These are phyloP conservation scores for Formicarius rufipectus DNA, from an alignment of 2,113 vertebrate genomes.

Conservation along the genomic window DNA sequence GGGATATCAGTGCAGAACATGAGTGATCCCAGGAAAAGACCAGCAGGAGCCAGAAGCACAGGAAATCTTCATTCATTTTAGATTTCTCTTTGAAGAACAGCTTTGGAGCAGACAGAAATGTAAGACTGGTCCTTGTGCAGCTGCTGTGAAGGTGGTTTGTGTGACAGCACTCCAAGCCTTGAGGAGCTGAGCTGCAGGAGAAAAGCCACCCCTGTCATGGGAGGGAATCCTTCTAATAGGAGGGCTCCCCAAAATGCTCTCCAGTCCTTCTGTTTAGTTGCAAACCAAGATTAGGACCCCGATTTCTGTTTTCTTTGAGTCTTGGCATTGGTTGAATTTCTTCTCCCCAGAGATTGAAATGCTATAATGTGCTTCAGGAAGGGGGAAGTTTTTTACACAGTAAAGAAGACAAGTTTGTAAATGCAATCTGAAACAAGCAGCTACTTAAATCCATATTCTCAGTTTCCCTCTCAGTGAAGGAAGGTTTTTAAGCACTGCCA, in stretches of 20 bases:
- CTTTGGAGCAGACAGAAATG: not conserved
- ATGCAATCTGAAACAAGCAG: not conserved
- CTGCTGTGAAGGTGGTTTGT: not conserved
- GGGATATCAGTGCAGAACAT: not conserved
- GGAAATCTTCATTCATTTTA: not conserved
- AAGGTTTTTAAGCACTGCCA: not conserved
- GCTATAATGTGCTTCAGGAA: not conserved
- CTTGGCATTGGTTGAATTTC: not conserved
- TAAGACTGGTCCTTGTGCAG: not conserved
- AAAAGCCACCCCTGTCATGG: fast-evolving
- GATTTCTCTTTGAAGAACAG: not conserved
- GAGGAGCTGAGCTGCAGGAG: not conserved
- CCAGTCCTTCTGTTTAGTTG: not conserved
- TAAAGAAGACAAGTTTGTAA: not conserved
- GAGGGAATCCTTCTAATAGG: not conserved
- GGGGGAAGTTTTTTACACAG: not conserved
- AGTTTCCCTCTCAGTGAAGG: not conserved
- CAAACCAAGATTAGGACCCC: not conserved
- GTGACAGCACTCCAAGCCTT: not conserved
- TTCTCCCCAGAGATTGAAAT: not conserved
- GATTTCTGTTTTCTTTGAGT: not conserved
- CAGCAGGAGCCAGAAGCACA: not conserved
- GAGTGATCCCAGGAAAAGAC: not conserved
- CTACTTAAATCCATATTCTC: not conserved
- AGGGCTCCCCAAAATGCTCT: not conserved